A percentile compares a stretch with the other conserved stretches of the same genome.
Evolutionary conservation across 2,113 vertebrate species (phyloP).

Genomic region (Ursus arctos): DNA sequence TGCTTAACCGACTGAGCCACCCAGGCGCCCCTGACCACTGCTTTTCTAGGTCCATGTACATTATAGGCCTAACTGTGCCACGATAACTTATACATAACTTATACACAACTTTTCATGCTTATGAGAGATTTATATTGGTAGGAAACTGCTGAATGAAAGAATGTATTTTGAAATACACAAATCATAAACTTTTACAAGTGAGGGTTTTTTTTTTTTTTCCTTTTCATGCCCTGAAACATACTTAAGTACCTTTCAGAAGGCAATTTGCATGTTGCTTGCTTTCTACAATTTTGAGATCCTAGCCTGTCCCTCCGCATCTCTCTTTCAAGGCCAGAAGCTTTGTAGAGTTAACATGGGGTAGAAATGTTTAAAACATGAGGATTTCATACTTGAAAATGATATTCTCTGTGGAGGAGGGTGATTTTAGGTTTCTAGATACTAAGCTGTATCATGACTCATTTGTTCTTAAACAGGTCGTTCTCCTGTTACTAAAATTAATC

Average conservation of each 20-base stretch:
- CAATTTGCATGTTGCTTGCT: rapidly evolving
- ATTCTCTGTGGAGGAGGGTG: conserved; percentile 69
- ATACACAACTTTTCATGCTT: neutral
- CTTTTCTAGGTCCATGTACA: neutral
- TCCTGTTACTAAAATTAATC: conserved; percentile 77
- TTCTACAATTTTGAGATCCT: neutral
- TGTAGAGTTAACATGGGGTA: neutral
- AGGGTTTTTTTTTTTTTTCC: neutral
- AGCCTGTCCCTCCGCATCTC: neutral
- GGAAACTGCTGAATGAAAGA: neutral
- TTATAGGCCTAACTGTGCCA: rapidly evolving
- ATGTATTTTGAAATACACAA: neutral
- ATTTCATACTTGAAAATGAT: conserved; percentile 60
- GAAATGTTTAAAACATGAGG: conserved; percentile 60
- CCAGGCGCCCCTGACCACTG: no score
- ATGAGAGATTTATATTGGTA: neutral
- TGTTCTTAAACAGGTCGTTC: conserved; percentile 71
- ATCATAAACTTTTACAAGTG: neutral
- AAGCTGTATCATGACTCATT: conserved; percentile 76
- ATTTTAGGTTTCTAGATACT: conserved; percentile 76
- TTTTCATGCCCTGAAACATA: neutral
- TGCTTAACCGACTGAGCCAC: no score
- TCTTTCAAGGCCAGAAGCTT: conserved; percentile 14
- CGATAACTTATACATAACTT: neutral
- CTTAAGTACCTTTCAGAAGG: neutral